Evolutionary conservation across 2,113 vertebrate species (phyloP), one percentile per base, ranked within the genome.

Genomic region (Motacilla alba): DNA sequence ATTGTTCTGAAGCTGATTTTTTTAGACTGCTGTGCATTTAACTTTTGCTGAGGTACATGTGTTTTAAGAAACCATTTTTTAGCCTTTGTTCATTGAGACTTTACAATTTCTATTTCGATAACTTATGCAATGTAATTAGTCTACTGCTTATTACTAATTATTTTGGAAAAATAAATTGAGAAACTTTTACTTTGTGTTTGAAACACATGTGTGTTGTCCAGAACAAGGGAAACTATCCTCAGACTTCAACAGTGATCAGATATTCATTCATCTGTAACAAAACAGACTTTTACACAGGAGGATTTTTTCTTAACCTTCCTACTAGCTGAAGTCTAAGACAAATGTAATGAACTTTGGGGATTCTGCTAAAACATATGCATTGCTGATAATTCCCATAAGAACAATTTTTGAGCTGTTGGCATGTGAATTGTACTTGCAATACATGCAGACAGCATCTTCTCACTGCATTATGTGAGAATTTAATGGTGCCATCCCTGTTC

Each of bases 1-100:
- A 77, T 94, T 80, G 74, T 64, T 89, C 73, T 89, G 46, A 53
- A 68, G 74, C n/a, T 84, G 24, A 47, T 68, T 90, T 94, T 87
- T 95, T 93, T 86, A 93, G 83, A 84, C 23, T 84, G 39, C 43
- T 69, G n/a, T 2, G 8, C 27, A 75, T 91, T 93, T 75, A 85
- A 68, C 78, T 95, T 93, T 74, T 90, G 90, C 83, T 91, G 89
- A 93, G 53, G 58, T 62, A 83, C 37, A 5, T 1, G 9, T 68
- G 50, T 94, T 96, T 93, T 88, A 93, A 94, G 68, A 82, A 83
- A 89, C 31, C 55, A 59, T 82, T 87, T 90, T 90, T 91, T 88
- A 79, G 52, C 84, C 28, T 73, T 90, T 80, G 44, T 79, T 82
- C 75, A 81, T 89, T 0, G 2, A 63, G 68, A 87, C 67, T 78